A percentile compares a stretch with the other conserved stretches of the same genome.
phyloP scores from a whole-genome alignment of 2,113 vertebrate species.

The Ardeotis arabs region DNA sequence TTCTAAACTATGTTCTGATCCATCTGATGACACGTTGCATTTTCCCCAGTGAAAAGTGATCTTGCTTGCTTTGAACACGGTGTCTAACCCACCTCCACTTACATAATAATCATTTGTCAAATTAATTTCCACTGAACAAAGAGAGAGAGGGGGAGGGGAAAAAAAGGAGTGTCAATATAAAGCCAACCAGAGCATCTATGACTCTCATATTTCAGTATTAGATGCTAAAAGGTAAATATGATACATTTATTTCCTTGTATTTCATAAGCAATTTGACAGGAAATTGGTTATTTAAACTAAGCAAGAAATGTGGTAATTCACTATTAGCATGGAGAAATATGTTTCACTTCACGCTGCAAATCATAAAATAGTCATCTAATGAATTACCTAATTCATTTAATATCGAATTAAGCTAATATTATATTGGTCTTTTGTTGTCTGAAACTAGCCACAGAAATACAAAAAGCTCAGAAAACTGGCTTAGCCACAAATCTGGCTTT shows the following conservation, averaged over 20 bases:
- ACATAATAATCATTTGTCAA: constrained; percentile 90
- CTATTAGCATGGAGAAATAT: background rate
- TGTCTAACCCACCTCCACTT: constrained; percentile 87
- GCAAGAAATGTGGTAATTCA: background rate
- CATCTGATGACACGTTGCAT: constrained; percentile 91
- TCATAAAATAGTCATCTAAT: background rate
- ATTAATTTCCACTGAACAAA: constrained; percentile 87
- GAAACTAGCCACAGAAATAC: background rate
- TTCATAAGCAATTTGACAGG: background rate
- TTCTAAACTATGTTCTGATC: constrained; percentile 94
- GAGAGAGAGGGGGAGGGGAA: background rate
- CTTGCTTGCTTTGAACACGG: constrained; percentile 88
- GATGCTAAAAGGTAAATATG: background rate
- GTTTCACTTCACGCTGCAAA: background rate
- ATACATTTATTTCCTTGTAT: background rate
- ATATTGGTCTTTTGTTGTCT: background rate
- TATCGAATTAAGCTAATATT: background rate
- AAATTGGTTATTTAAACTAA: background rate
- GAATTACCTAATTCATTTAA: background rate
- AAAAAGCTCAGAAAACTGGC: background rate
- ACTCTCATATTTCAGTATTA: background rate
- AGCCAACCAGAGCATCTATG: background rate
- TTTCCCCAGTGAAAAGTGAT: constrained; percentile 97
- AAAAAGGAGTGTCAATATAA: background rate
- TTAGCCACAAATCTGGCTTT: background rate